Conservation (phyloP, 2,888 invertebrate genomes). For the Xestia ashworthii region DNA sequence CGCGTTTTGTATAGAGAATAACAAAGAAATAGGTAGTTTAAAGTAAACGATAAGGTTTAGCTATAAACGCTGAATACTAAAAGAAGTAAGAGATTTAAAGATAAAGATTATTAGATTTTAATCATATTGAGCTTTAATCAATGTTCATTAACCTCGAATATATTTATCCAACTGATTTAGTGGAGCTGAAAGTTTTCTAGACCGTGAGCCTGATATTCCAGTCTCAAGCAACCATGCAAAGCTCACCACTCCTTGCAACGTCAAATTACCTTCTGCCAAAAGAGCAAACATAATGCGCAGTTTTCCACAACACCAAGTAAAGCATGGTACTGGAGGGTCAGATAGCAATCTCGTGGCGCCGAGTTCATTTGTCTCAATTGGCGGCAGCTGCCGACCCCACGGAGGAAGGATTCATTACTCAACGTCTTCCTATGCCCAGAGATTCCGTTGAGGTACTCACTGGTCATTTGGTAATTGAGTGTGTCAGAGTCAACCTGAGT, state of each 20-base stretch:
- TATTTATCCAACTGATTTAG: no score
- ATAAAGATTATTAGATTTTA: no score
- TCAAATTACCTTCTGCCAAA: slow-evolving; percentile 32
- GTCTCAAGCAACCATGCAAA: neutral
- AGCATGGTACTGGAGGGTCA: slow-evolving; percentile 56
- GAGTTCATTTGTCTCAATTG: slow-evolving; percentile 86
- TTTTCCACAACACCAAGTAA: slow-evolving; percentile 34
- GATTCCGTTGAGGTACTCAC: slow-evolving; percentile 56
- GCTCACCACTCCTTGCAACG: neutral
- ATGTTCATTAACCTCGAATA: no score
- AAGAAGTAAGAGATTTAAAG: no score
- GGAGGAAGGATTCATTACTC: slow-evolving; percentile 61
- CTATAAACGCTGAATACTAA: neutral
- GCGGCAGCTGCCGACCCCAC: slow-evolving; percentile 76
- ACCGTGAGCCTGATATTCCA: neutral
- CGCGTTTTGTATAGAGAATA: neutral
- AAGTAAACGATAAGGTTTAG: neutral
- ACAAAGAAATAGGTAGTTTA: neutral
- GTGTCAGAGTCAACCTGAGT: slow-evolving; percentile 48
- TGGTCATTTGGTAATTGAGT: slow-evolving; percentile 53
- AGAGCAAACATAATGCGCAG: slow-evolving; percentile 33
- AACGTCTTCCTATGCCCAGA: slow-evolving; percentile 59
- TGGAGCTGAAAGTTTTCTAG: neutral
- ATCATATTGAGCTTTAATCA: no score
- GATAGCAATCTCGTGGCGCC: slow-evolving; percentile 78